Evolutionary conservation across 2,113 vertebrate genomes (phyloP).

Genomic region (Bambusicola thoracicus): DNA sequence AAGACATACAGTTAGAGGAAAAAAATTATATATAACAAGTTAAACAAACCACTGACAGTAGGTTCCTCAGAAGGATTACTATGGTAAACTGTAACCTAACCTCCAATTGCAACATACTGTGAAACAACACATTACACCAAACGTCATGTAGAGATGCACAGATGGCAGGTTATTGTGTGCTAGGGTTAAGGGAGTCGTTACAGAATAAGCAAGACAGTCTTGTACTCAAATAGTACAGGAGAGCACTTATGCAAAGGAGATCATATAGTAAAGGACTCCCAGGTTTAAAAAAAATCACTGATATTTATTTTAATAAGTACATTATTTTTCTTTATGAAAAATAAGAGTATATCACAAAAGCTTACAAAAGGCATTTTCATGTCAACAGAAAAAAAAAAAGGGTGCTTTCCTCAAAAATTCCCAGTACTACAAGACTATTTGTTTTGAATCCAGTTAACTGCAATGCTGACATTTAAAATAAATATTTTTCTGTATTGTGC

Average conservation of each 20-base stretch:
- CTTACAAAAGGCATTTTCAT: neutral
- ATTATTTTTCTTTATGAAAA: neutral
- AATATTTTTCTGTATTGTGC: neutral
- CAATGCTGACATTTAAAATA: neutral
- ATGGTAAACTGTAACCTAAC: neutral
- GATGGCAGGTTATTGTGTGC: neutral
- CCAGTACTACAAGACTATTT: neutral
- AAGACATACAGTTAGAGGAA: too few relatives aligned
- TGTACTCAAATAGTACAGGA: neutral
- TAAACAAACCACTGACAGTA: neutral
- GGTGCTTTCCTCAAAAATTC: neutral
- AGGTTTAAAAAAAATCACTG: neutral
- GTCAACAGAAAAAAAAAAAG: neutral
- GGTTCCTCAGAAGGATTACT: neutral
- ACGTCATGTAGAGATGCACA: neutral
- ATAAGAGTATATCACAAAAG: neutral
- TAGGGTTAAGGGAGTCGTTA: neutral
- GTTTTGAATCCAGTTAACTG: neutral
- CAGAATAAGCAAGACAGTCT: neutral
- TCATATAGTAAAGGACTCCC: neutral
- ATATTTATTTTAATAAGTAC: neutral
- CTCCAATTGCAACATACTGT: neutral
- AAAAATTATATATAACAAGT: neutral
- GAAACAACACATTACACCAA: conserved; percentile 7
- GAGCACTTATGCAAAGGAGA: neutral